Base-by-base conservation (phyloP, 2,888 invertebrate species). In the Ditylenchus weischeri region DNA sequence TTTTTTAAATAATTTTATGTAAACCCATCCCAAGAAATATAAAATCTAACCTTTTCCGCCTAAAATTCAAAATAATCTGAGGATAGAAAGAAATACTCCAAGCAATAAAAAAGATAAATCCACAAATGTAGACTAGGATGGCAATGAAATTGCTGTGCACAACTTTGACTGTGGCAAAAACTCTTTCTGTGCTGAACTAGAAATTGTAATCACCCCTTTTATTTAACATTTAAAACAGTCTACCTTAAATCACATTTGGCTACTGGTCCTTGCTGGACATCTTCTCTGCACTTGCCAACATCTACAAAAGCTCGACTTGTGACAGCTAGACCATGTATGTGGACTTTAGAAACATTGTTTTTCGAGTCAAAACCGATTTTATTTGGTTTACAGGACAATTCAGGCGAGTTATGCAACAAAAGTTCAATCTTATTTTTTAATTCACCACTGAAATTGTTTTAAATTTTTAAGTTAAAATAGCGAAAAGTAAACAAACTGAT, bases 41-140 rank as follows among this genome's bases (percentile, higher is more conserved):
- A 51, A 38, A 49, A 64, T 48, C 68, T 74, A 81, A 89, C 89
- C 89, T 89, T 87, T 92, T 92, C 72, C 96, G 87, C 74, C 88
- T 88, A 85, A 88, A 96, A 86, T 98, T 98, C 75, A 87, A 89
- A 84, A 89, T 90, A 54, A 95, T 91, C 85, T 98, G 98, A 0
- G 98, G 98, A 86, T 98, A 98, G 86, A 98, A 98, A 0, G 96
- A 96, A 57, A 98, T 86, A 0, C 95, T 94, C 98, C 98, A 98
- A 15, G 95, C 94, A 43, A 89, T 88, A 86, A 98, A 98, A 85
- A 98, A 98, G 38, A 93, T 86, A 98, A 98, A 99, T n/a, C 98
- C 98, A 83, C 96, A 90, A 5, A 92, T 87, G 69, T 88, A 85
- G 29, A 81, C 73, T 4, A 82, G 61, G 19, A 75, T 49, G 18